Base-by-base conservation (phyloP, 2,113 vertebrate genomes). In the Corvus moneduloides region DNA sequence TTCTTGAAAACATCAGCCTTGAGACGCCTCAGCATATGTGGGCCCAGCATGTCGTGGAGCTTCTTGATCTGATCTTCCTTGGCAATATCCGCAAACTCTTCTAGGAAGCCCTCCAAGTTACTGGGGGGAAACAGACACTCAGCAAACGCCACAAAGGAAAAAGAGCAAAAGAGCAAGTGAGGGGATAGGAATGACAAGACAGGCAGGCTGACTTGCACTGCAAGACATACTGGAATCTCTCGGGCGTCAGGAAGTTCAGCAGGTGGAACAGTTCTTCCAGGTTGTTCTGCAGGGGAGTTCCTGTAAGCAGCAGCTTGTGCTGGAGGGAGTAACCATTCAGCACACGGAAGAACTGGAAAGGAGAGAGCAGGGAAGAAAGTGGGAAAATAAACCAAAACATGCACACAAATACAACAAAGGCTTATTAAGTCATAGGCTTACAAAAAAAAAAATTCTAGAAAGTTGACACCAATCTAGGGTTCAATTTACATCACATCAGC, bases 51-150 rank as follows among this genome's bases (percentile, higher is more conserved):
- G 97, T 99, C 99, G 7, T 99, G 99, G 27, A 99, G 98, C 92
- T 99, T 99, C 98, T 99, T 99, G 96, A 99, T 99, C 98, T 99
- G 99, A 97, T 99, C 99, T 90, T 99, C 99, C 97, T 99, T 99
- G 89, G 99, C 99, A 68, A 99, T 99, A 94, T 99, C 99, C 0
- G 99, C 99, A 98, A 99, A 99, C 96, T 99, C 99, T 95, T 99
- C 99, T 93, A 99, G 95, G 96, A 99, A 99, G 54, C 99, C 99
- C 95, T 99, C 99, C 88, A 99, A 97, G 97, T 99, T 99, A 96
- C 99, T 99, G 97, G 35, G 94, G 39, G 66, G 64, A 93, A 93
- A 90, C 41, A 95, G 72, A 88, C 62, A 85, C 44, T 94, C 71
- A 89, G 35, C 51, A 96, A 94, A 77, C 30, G 5, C 26, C 55